A percentile compares a stretch with the other conserved stretches of the same genome.
These are phyloP conservation scores for Alaudala cheleensis DNA, from an alignment of 2,113 vertebrate genomes.

Conservation along the genomic window DNA sequence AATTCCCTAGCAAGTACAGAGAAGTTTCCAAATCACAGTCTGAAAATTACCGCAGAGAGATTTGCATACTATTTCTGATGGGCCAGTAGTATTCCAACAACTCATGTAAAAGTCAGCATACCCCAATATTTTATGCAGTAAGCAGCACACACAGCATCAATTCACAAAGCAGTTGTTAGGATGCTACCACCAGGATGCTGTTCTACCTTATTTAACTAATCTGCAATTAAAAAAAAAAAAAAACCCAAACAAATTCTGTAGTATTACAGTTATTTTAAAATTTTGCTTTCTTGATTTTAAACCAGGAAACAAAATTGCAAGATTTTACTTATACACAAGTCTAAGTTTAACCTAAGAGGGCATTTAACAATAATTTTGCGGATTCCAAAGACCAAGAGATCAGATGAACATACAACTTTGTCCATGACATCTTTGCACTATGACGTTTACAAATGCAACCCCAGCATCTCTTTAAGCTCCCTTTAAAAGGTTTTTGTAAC, in stretches of 20 bases:
- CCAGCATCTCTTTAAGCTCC: not conserved
- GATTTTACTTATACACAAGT: not conserved
- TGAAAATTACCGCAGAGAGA: constrained; percentile 28
- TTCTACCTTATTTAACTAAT: not conserved
- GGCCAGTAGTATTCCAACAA: not conserved
- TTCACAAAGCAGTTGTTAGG: not conserved
- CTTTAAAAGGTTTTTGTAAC: not conserved
- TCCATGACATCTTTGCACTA: not conserved
- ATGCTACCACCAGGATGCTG: not conserved
- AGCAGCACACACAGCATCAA: not conserved
- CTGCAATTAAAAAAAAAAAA: not conserved
- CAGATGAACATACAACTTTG: not conserved
- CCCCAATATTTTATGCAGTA: not conserved
- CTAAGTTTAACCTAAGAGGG: not conserved
- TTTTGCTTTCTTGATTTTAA: not conserved
- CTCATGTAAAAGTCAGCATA: not conserved
- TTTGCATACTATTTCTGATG: not conserved
- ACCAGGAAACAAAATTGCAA: not conserved
- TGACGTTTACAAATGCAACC: not conserved
- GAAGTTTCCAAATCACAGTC: not conserved
- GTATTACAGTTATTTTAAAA: not conserved
- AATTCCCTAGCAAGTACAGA: not conserved
- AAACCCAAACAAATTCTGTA: not conserved
- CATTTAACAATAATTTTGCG: not conserved
- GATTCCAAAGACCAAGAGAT: not conserved